Conservation (phyloP, 2,888 invertebrate species). For the Drosophila hawaiiensis region DNA sequence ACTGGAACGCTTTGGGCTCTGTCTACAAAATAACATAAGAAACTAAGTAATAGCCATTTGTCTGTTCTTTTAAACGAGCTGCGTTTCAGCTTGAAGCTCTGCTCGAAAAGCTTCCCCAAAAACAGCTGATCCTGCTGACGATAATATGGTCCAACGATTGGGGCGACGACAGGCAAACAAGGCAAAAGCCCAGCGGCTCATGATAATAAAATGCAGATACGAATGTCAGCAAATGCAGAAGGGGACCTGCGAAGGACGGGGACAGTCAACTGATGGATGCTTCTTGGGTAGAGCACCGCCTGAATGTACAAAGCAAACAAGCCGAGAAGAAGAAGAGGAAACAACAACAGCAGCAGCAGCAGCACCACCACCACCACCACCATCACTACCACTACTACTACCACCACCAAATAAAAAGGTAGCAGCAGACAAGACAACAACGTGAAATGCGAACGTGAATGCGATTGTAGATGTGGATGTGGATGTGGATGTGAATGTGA, state of each 20-base stretch:
- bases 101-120: not conserved
- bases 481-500: conserved; percentile 25
- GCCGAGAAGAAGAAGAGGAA: conserved; percentile 22
- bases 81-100: conserved; percentile 16
- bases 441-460: conserved; percentile 29
- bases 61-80: not conserved
- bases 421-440: conserved; percentile 34
- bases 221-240: conserved; percentile 30
- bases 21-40: not conserved
- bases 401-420: conserved; percentile 36
- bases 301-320: conserved; percentile 51
- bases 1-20: not conserved
- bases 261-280: conserved; percentile 48
- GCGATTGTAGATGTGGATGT: conserved; percentile 19
- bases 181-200: conserved; percentile 61
- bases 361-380: conserved; percentile 5
- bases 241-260: not conserved
- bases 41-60: conserved; percentile 3
- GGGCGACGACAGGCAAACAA: conserved; percentile 31
- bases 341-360: conserved; percentile 21
- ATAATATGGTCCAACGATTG: conserved; percentile 13
- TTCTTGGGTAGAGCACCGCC: conserved; percentile 27
- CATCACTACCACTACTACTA: conserved; percentile 12
- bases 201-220: conserved; percentile 67
- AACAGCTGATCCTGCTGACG: conserved; percentile 32